These are phyloP conservation scores for Drosophila sp. DNA, from an alignment of 1,140 invertebrate genomes.

Conservation along the genomic window DNA sequence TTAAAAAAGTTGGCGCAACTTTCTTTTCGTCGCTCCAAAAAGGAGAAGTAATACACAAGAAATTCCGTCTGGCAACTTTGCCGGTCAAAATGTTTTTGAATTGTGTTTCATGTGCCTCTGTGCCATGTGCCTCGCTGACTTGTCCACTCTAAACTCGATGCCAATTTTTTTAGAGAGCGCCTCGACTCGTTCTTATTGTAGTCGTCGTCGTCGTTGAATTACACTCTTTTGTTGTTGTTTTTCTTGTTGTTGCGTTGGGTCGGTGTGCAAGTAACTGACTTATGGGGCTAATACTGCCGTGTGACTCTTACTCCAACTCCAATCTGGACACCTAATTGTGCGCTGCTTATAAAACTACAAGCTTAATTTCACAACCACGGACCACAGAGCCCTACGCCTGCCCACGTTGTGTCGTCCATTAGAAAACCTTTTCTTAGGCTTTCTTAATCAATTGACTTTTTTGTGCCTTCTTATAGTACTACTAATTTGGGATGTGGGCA, in stretches of 20 bases:
- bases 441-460: conserved; percentile 58
- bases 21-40: conserved; percentile 58
- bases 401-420: conserved; percentile 12
- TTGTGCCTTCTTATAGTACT: conserved; percentile 44
- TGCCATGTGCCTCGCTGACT: conserved; percentile 34
- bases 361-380: conserved; percentile 14
- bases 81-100: conserved; percentile 82
- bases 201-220: conserved; percentile 62
- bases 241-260: conserved; percentile 32
- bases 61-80: conserved; percentile 82
- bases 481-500: neutral
- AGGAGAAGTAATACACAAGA: conserved; percentile 48
- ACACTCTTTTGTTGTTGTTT: conserved; percentile 41
- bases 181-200: conserved; percentile 38
- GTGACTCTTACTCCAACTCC: conserved; percentile 31
- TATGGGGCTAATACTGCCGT: conserved; percentile 73
- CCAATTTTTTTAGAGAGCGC: conserved; percentile 74
- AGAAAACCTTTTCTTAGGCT: conserved; percentile 47
- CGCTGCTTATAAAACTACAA: conserved; percentile 59
- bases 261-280: conserved; percentile 69
- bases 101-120: conserved; percentile 75
- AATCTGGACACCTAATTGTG: conserved; percentile 58
- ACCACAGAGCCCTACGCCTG: conserved; percentile 16
- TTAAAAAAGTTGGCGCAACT: conserved; percentile 69
- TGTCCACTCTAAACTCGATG: conserved; percentile 77